Evolutionary conservation across 2,797 vertebrate species (phyloP).

Genomic region (Vipera latastei): DNA sequence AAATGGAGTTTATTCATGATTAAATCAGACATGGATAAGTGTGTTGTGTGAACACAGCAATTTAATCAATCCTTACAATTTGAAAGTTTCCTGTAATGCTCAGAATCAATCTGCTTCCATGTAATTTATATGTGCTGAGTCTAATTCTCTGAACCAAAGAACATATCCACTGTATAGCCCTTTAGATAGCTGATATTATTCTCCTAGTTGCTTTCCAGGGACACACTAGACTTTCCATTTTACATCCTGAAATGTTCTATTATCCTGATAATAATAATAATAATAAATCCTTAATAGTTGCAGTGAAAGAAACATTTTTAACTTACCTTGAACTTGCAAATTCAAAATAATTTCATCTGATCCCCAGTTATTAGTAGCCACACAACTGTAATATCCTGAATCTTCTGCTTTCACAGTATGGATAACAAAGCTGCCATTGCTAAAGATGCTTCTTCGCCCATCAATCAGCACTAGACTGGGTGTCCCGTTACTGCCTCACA

Average conservation of each 20-base stretch:
- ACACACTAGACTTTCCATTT: background rate
- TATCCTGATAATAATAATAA: background rate
- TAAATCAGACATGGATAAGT: background rate
- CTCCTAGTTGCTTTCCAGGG: background rate
- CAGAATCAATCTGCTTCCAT: background rate
- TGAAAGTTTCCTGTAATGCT: background rate
- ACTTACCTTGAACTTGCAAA: constrained; percentile 93
- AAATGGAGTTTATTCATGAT: background rate
- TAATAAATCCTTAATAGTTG: background rate
- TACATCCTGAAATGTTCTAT: background rate
- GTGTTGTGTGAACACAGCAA: background rate
- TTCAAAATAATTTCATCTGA: constrained; percentile 95
- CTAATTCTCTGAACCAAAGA: background rate
- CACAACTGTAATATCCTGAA: constrained; percentile 95
- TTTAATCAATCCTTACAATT: background rate
- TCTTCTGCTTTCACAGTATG: constrained; percentile 97
- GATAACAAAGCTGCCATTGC: constrained; percentile 96
- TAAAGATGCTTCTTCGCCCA: constrained; percentile 87
- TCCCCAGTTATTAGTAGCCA: constrained; percentile 96
- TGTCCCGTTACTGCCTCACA: constrained; percentile 91
- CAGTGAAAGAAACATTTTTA: rapidly evolving
- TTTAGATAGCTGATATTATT: background rate
- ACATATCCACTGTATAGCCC: background rate
- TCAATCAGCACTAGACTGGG: constrained; percentile 92
- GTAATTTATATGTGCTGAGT: background rate